Base-by-base conservation (phyloP, 2,888 invertebrate species). In the Caenorhabditis angaria region DNA sequence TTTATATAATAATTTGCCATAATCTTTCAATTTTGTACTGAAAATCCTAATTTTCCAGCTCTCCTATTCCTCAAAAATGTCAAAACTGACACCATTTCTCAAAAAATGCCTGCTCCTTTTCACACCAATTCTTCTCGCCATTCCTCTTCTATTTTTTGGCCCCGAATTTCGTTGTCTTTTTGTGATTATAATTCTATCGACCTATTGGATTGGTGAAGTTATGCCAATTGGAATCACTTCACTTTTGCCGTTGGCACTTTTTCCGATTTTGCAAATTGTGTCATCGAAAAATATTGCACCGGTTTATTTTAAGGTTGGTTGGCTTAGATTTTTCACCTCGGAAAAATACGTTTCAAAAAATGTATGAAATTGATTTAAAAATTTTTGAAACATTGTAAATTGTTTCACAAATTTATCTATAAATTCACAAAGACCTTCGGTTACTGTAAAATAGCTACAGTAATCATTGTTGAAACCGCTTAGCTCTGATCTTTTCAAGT, bases 211-310 rank as follows among this genome's bases (percentile, higher is more conserved):
- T 6, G 65, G 72, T 22, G 74, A 81, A 57, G 73, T 73, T 3
- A 59, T 82, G 32, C 82, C 82, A 3, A 69, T 82, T 50, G 77
- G 78, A 5, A 61, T 82, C 32, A 80, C 82, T 1, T 78, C 79
- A 8, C 68, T 82, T 3, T 60, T 82, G 24, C 82, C 82, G 1
- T 47, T 82, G 35, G 67, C 81, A 6, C 71, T 82, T 10, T 82
- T 80, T 53, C 82, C 82, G 3, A 62, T 81, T 14, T 69, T 82
- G 4, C 72, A 75, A 27, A 77, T 82, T 41, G 66, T 77, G 1
- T 48, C 71, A 5, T 79, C 77, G 18, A 71, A 71, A 56, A 51
- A 76, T 2, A 74, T 80, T 28, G 65, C 71, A 53, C 58, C 62
- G 1, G 70, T 66, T 20, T 76, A 67, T 59, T 69, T 75, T 53